phyloP scores from a whole-genome alignment of 2,113 vertebrate species.

The Solenodon paradoxus region DNA sequence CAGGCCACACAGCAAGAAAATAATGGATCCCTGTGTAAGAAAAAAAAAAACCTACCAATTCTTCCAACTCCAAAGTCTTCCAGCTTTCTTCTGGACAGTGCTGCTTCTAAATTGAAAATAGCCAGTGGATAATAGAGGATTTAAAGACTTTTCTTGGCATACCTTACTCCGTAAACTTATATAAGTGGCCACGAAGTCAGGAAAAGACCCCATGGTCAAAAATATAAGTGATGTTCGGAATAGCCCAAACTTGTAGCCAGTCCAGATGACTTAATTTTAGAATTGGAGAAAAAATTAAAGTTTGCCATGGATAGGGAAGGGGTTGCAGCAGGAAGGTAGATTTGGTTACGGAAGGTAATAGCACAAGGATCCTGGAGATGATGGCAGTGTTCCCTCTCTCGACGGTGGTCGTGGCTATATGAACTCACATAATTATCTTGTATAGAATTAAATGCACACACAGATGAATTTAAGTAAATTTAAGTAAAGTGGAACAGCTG shows the following conservation, averaged over 20 bases:
- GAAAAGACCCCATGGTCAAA: neutral
- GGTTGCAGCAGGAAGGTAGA: neutral
- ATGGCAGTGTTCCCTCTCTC: neutral
- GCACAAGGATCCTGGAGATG: neutral
- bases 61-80: neutral
- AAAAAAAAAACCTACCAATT: neutral
- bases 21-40: neutral
- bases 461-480: neutral
- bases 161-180: conserved; percentile 3
- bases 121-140: neutral
- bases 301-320: neutral
- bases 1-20: conserved; percentile 34
- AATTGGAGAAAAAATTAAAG: neutral
- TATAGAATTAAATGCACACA: neutral
- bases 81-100: neutral
- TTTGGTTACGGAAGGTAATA: neutral
- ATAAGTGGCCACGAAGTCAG: neutral
- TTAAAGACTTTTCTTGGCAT: neutral
- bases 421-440: neutral
- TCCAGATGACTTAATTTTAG: neutral
- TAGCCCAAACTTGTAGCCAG: neutral
- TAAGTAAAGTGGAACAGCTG: neutral
- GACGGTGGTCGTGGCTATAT: neutral
- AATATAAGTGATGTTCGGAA: neutral
- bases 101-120: conserved; percentile 42